Conservation (phyloP, 2,797 vertebrate genomes). For the Tympanoctomys barrerae region DNA sequence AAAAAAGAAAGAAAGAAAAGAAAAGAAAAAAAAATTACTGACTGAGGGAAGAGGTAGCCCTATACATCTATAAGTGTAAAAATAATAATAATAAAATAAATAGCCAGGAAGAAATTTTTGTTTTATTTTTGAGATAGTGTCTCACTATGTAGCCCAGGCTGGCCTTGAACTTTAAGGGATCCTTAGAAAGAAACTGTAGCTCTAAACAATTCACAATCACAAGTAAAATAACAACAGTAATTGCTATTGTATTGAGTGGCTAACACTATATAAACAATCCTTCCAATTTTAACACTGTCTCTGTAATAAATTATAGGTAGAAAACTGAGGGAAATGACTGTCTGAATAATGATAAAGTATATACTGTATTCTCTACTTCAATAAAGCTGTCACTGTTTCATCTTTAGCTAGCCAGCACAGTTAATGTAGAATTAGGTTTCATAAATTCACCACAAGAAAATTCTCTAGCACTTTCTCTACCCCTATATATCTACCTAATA, state of each 20-base stretch:
- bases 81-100: constrained; percentile 57
- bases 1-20: no score
- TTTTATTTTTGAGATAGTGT: not conserved
- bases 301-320: constrained; percentile 27
- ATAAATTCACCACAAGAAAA: constrained; percentile 45
- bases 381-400: constrained; percentile 46
- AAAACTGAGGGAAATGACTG: constrained; percentile 31
- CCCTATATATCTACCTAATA: constrained; percentile 49
- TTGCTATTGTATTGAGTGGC: constrained; percentile 2
- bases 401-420: constrained; percentile 33
- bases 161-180: not conserved
- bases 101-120: not conserved
- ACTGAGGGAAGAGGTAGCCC: not conserved
- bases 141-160: not conserved
- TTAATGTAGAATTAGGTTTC: constrained; percentile 34
- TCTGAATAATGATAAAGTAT: not conserved
- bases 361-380: constrained; percentile 46
- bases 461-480: constrained; percentile 10
- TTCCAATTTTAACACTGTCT: constrained; percentile 18
- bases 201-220: constrained; percentile 54
- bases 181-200: not conserved
- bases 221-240: constrained; percentile 57
- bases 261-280: not conserved
- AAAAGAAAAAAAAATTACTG: not conserved
- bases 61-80: not conserved